Base-by-base conservation (phyloP, 2,888 invertebrate genomes). In the Acanthosepion pharaonis region DNA sequence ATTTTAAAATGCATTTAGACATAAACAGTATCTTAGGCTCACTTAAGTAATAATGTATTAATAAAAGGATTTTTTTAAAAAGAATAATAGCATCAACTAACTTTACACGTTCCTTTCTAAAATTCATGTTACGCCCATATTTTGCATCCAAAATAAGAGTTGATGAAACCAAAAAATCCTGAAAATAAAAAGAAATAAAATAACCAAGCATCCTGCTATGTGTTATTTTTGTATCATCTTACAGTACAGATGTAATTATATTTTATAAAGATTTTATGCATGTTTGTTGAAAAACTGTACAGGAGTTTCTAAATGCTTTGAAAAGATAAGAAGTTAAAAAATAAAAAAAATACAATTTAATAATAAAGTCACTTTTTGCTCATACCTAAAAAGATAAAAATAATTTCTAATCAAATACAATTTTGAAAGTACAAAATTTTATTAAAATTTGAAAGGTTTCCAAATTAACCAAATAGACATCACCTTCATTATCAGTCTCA, bases 101-200 rank as follows among this genome's bases (percentile, higher is more conserved):
- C 97, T 96, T 95, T 96, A 97, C 92, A 95, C 95, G 20, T 95
- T 96, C 55, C 96, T 96, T 64, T 95, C 97, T 97, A 94, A 97
- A 97, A 23, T 95, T 95, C 94, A 97, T 96, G 94, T 96, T 97
- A 91, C 97, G 95, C 25, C 96, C 96, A 51, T 95, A 94, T 93
- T 96, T 96, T 15, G 97, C 97, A 96, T 97, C 97, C 92, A 95
- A 95, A 51, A 97, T 96, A 23, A 97, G 94, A 28, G 97, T 96
- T 91, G 96, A 96, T 64, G 97, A 97, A 53, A 97, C 94, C 94
- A 97, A 94, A n/a, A 97, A 94, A 94, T 96, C 95, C 97, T 97
- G 95, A 64, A 96, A 78, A 78, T n/a, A 78, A n/a, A 78, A 78
- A n/a, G 15, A 78, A 78, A 78, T 3, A 51, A 51, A 51, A 3